Base-by-base conservation (phyloP, 2,797 vertebrate species). In the Hoplostethus mediterraneus region DNA sequence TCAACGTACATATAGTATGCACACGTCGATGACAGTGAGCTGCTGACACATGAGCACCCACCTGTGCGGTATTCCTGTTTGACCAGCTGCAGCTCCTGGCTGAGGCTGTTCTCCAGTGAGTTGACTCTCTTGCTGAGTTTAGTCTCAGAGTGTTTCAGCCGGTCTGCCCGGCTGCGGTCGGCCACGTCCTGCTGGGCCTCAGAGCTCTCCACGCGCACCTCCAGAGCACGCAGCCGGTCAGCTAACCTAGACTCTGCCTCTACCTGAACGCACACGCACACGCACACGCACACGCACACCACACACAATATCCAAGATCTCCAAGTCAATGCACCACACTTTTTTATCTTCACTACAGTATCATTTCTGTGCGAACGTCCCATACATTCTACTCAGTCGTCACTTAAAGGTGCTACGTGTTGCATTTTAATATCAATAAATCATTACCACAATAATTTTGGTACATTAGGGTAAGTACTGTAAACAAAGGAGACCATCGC, bases 51-150 rank as follows among this genome's bases (percentile, higher is more conserved):
- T 0, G 48, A 71, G 70, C 71, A 62, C 91, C 89, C 78, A 96
- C 95, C 95, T 93, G 94, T 92, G 90, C 94, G 93, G 72, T 96
- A 94, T 56, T 97, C 93, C 47, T 81, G 93, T 84, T 95, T 94
- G 79, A 96, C 93, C 92, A 95, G 93, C 84, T 96, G 93, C 73
- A 96, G 81, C 85, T 95, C 94, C 56, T 86, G 87, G 85, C 93
- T 93, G 48, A 96, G 85, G 77, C 80, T 78, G 63, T 83, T 92
- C 93, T 96, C 94, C 79, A 95, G 63, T 48, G 87, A 91, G 55
- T 31, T 78, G 42, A 96, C 86, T 79, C 85, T 94, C 71, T 81
- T 79, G 25, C 64, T 70, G 31, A 96, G 77, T 88, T 90, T 94
- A 68, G 90, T 90, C 55, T 94, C 93, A 4, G 69, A 84, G 3